Base-by-base conservation (phyloP, 2,797 vertebrate species). In the Lutjanus argentimaculatus region DNA sequence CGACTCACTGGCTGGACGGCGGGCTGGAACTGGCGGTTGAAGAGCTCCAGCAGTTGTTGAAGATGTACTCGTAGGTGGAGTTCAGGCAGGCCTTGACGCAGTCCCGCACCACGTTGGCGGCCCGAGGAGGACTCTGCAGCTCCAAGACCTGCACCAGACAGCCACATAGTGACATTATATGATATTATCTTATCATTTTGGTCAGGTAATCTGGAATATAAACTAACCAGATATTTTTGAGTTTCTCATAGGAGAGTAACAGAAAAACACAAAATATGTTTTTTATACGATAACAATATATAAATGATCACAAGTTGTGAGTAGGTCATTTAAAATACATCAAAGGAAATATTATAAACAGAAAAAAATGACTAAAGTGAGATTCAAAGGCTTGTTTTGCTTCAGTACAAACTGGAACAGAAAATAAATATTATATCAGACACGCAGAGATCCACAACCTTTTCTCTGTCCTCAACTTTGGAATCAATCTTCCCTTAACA, bases 21-120 rank as follows among this genome's bases (percentile, higher is more conserved):
- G 4, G 96, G 86, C 86, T 98, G 97, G 91, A 98, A 99, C 91
- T 99, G 97, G 10, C 85, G 96, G 92, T 95, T 98, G 91, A 99
- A 99, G 46, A 99, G 95, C 80, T 99, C 97, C 45, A 97, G 96
- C 97, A 99, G 80, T 99, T 99, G 95, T 98, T 99, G 95, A 99
- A 99, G 94, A 99, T 99, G 92, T 99, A 99, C 83, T 99, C 98
- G 0, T 99, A 99, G 46, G 98, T 99, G 77, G 98, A 99, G 91
- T 99, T 99, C 84, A 99, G 96, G 53, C 98, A 99, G 61, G 98
- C 98, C 87, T 98, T 99, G 66, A 99, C 97, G 67, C 98, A 99
- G 87, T 98, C 98, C 68, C 96, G 97, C 56, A 99, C 98, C 70
- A 99, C 98, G 30, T 97, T 97, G 70, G 98, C 97, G 7, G 98